Base-by-base conservation (phyloP, 2,888 invertebrate species). In the Aelia acuminata region DNA sequence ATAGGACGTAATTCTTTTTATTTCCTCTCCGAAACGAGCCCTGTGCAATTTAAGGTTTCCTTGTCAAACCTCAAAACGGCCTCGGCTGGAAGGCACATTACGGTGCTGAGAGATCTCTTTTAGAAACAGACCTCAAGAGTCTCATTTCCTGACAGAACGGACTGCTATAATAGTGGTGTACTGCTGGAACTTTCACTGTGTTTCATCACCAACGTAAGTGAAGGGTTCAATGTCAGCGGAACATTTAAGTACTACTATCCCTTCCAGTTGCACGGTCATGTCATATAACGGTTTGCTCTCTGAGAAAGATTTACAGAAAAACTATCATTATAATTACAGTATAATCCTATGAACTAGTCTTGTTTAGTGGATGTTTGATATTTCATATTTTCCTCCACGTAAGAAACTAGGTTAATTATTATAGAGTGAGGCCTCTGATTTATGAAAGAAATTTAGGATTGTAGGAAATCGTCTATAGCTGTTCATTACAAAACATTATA, bases 221-320 rank as follows among this genome's bases (percentile, higher is more conserved):
- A 15, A 80, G 63, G n/a, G 80, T 80, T 80, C 80, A 80, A 80
- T 80, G 80, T 43, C 80, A 80, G 80, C n/a, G n/a, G 18, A 80
- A 39, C 43, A 80, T 80, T n/a, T n/a, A 43, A 3, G 43, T 47
- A 47, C 43, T 31, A 20, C 35, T 22, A 8, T 18, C 63, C 43
- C 22, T 31, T 5, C 43, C 11, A 1, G 31, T 1, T 20, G 43
- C 22, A n/a, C 22, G 43, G 13, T 39, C 10, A n/a, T 80, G 80
- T 47, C 43, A n/a, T 20, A 1, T 80, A 39, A 80, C 43, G 80
- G 43, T 15, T 11, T 43, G 43, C 0, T n/a, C 1, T 22, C 5
- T 22, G 10, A 5, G 7, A n/a, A 53, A 15, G 7, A 49, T 18
- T 49, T 49, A 43, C 43, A 43, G 43, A 43, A 4, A 43, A 43